Evolutionary conservation across 2,113 vertebrate species (phyloP).

Genomic region (Chamaea fasciata): DNA sequence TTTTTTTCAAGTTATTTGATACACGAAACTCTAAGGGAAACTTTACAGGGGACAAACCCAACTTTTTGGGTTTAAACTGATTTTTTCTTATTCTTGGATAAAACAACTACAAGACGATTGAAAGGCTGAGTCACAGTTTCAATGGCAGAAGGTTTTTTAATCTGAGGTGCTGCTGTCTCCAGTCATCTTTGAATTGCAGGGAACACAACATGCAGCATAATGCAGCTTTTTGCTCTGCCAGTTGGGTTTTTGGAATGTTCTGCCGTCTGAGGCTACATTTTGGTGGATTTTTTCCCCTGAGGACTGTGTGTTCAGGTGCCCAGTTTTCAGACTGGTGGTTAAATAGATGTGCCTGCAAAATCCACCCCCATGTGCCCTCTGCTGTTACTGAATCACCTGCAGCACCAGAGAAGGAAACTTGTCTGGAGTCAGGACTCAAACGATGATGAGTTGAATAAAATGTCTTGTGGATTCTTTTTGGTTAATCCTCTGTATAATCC

Average conservation of each 20-base stretch:
- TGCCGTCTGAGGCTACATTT: not conserved
- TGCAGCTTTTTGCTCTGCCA: not conserved
- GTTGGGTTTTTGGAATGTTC: not conserved
- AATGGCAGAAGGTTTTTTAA: not conserved
- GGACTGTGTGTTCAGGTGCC: not conserved
- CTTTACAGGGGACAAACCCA: conserved; percentile 62
- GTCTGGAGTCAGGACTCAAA: not conserved
- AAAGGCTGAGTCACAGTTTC: not conserved
- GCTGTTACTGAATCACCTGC: not conserved
- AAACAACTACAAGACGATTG: conserved; percentile 50
- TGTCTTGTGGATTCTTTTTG: not conserved
- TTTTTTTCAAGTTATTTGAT: conserved; percentile 60
- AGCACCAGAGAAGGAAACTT: not conserved
- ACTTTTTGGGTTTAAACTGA: conserved; percentile 18
- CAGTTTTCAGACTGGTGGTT: not conserved
- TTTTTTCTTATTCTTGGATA: conserved; percentile 64
- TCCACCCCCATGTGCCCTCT: not conserved
- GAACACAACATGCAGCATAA: not conserved
- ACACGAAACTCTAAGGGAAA: conserved; percentile 48
- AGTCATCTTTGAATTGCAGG: not conserved
- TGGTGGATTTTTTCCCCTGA: not conserved
- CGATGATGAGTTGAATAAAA: conserved; percentile 27
- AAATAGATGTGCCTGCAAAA: not conserved
- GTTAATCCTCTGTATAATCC: not conserved
- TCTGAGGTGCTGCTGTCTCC: not conserved